Evolutionary conservation across 1,140 invertebrate species (phyloP), one percentile per base, ranked within the genome.

Genomic region (Drosophila littoralis): DNA sequence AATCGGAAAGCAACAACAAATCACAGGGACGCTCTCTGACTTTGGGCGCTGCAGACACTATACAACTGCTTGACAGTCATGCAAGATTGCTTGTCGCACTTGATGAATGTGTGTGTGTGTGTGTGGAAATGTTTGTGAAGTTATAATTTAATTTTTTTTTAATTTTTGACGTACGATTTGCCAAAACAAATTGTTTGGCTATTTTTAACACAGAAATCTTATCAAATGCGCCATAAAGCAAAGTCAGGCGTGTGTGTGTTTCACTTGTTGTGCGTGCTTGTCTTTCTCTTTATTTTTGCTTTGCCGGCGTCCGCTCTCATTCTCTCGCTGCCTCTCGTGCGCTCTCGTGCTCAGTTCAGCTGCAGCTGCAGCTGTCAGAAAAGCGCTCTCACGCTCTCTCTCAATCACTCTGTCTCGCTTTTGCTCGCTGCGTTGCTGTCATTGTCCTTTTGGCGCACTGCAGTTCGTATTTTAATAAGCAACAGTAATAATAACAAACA

Each of bases 251-350:
- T 35, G 57, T 17, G 57, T 17, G 17, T 59, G 38, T 60, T 51
- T 85, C 82, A 86, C 81, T 85, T 85, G 81, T 85, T 85, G 81
- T 84, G 61, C 63, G 54, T 58, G 61, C 59, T 77, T 46, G 17
- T 59, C 54, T 36, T 48, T 48, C 28, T 17, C 12, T 48, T 48
- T 10, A 48, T 48, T 73, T 73, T 75, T 45, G 38, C 55, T 68
- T 79, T 86, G 70, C 75, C 81, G 82, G 67, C 58, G 61, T 46
- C n/a, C 48, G 35, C 42, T 58, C 75, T 78, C 69, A 61, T 7
- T 38, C 15, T 43, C 17, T 43, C 33, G n/a, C n/a, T 52, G 32
- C 8, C n/a, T 45, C 17, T 36, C 22, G 2, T 28, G 28, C 38
- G 63, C 66, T 73, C 66, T 42, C 28, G 6, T 22, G 42, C 13